Evolutionary conservation across 2,888 invertebrate genomes (phyloP), one percentile per base, ranked within the genome.

Genomic region (Lasioglossum vierecki): DNA sequence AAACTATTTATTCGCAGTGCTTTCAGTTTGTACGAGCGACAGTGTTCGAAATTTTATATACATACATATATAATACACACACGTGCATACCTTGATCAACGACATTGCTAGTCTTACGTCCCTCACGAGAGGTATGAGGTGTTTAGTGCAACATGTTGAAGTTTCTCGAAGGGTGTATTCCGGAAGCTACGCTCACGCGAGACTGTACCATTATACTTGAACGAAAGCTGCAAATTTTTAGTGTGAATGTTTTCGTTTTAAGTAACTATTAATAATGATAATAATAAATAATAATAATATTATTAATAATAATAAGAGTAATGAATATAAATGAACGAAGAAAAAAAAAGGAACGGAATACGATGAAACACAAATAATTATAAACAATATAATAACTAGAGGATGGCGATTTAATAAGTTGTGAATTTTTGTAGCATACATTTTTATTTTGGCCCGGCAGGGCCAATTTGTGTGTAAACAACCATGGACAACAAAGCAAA

Each of bases 361-460:
- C 76, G 83, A 82, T 80, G 70, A 87, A 84, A 87, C 82, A 90
- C 90, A 85, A 89, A 91, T 92, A 89, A 92, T 90, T 92, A 88
- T 92, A 91, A 92, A 92, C 87, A 86, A 89, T 92, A 89, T 92
- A 88, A 90, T 88, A 90, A 90, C 79, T 91, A 91, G 89, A 91
- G 86, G 85, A 91, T 88, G 92, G 91, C 90, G 92, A 91, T 92
- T 44, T 71, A 86, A 91, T 92, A 91, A 92, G 91, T 93, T 93
- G 91, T 92, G 93, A 93, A 92, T 91, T 91, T 93, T 93, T 93
- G 90, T 92, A 93, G 92, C 78, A 90, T 92, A 92, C 91, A 88
- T 91, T 91, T 91, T 93, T 91, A 91, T 92, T 92, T 91, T 83
- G 91, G 89, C 87, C 89, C 87, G 84, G 72, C 76, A 86, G 90